Percentiles rank a stretch among this genome's conserved stretches.
Evolutionary conservation across 1,140 invertebrate species (phyloP).

Genomic region (Acarapis woodi): DNA sequence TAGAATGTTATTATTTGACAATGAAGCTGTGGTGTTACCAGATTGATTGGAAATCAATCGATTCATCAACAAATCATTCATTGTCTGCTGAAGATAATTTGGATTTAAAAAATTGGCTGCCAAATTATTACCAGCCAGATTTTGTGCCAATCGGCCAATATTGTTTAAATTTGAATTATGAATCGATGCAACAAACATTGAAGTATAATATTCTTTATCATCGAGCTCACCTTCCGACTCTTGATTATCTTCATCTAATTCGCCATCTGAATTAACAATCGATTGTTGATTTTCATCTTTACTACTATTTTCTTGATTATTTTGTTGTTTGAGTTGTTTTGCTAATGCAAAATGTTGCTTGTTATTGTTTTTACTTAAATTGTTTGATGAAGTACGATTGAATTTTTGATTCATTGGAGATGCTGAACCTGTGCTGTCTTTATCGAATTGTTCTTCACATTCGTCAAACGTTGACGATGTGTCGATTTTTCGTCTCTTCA

Average conservation of each 20-base stretch:
- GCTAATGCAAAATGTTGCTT: no score
- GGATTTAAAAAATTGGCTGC: not conserved
- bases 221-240: not conserved
- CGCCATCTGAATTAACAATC: not conserved
- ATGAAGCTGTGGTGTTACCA: no score
- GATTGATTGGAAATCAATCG: not conserved
- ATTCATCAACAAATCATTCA: not conserved
- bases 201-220: slow-evolving; percentile 1
- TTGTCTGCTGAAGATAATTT: no score
- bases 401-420: not conserved
- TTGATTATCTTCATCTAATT: not conserved
- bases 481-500: not conserved
- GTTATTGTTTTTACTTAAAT: no score
- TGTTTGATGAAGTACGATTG: not conserved
- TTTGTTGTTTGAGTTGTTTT: no score
- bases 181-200: not conserved
- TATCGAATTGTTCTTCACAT: not conserved
- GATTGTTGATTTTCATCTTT: not conserved
- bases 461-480: not conserved
- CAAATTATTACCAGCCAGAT: no score
- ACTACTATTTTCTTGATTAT: no score
- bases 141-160: no score
- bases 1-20: no score
- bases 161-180: not conserved
- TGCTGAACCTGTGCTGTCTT: no score